These are phyloP conservation scores for Hydropsyche tenuis DNA, from an alignment of 1,140 invertebrate genomes.

Conservation along the genomic window DNA sequence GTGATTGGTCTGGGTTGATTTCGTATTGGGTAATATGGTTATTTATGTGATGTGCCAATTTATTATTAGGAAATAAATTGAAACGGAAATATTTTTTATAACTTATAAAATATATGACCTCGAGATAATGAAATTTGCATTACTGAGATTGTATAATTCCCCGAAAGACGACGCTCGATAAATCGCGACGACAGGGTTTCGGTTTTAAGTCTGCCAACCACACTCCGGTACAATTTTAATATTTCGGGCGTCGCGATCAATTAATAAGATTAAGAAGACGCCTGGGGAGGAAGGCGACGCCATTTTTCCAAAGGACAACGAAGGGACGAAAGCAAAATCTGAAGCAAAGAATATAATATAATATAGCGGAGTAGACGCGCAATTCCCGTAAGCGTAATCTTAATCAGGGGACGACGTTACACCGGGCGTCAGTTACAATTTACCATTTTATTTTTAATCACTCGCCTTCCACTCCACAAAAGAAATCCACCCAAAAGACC, in stretches of 20 bases:
- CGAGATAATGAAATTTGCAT: not conserved
- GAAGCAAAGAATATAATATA: too few species aligned
- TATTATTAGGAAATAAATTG: too few species aligned
- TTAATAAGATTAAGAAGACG: slow-evolving; percentile 21
- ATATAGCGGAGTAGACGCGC: not conserved
- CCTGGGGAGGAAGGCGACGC: slow-evolving; percentile 3
- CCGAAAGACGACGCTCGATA: not conserved
- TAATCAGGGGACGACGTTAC: slow-evolving; percentile 28
- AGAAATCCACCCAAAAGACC: slow-evolving; percentile 43
- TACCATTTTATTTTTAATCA: slow-evolving; percentile 50
- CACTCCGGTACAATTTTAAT: not conserved
- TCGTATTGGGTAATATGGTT: too few species aligned
- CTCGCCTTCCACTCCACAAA: slow-evolving; percentile 47
- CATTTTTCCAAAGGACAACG: not conserved
- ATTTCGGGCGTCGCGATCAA: slow-evolving; percentile 14
- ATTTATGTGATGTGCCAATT: too few species aligned
- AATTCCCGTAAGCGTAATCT: slow-evolving; percentile 16
- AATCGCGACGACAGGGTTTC: slow-evolving; percentile 1
- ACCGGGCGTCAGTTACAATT: slow-evolving; percentile 49
- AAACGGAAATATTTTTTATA: too few species aligned
- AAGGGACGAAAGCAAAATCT: too few species aligned
- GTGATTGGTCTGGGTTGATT: too few species aligned
- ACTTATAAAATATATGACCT: not conserved
- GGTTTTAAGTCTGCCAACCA: slow-evolving; percentile 2
- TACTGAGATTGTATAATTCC: not conserved